A percentile compares a stretch with the other conserved stretches of the same genome.
Evolutionary conservation across 2,113 vertebrate species (phyloP).

Genomic region (Gobius niger): DNA sequence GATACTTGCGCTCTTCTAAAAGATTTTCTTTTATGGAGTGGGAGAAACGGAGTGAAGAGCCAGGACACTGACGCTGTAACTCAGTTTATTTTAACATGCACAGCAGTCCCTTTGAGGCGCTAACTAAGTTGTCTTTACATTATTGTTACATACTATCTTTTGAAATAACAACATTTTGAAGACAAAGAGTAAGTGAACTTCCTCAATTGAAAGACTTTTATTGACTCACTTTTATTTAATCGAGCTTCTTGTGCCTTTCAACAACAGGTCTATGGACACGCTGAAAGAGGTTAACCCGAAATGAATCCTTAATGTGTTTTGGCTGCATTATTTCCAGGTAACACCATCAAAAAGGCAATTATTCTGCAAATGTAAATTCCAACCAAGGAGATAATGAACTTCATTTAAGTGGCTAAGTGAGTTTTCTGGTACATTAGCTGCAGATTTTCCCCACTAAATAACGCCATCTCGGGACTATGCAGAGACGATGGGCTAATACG

Average conservation of each 20-base stretch:
- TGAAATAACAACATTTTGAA: too few species aligned
- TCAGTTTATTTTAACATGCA: too few species aligned
- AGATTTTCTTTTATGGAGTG: neutral
- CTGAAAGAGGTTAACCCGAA: constrained; percentile 4
- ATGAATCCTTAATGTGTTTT: constrained; percentile 21
- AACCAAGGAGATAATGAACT: constrained; percentile 21
- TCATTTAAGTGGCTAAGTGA: constrained; percentile 1
- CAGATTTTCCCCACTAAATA: constrained; percentile 13
- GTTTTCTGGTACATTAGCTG: constrained; percentile 12
- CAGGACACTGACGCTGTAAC: too few species aligned
- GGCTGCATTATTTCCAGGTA: constrained; percentile 15
- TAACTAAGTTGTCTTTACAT: too few species aligned
- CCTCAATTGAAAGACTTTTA: too few species aligned
- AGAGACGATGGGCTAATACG: constrained; percentile 21
- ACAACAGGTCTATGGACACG: constrained; percentile 2
- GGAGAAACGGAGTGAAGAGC: too few species aligned
- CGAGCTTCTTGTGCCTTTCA: neutral
- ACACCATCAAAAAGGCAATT: constrained; percentile 2
- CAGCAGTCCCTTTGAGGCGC: too few species aligned
- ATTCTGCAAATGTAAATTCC: constrained; percentile 3
- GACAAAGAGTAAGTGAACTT: too few species aligned
- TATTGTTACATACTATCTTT: too few species aligned
- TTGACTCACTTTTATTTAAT: constrained; percentile 1
- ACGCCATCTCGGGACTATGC: constrained; percentile 3
- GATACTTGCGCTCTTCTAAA: neutral